Evolutionary conservation across 2,797 vertebrate species (phyloP), one percentile per base, ranked within the genome.

Genomic region (Morus bassanus): DNA sequence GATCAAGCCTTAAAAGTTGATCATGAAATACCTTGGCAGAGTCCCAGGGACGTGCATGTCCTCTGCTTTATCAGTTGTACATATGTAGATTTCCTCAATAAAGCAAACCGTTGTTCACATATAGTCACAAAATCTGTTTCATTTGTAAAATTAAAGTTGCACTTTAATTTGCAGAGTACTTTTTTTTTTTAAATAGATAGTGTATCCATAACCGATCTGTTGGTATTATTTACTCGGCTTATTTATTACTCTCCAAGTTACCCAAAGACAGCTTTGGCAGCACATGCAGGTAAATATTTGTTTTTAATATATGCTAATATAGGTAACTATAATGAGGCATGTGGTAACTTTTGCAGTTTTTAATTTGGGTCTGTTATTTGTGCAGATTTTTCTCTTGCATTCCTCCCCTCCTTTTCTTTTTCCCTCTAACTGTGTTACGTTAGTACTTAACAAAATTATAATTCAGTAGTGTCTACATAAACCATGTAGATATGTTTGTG

Each of bases 161-260:
- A 21, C 14, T 81, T 79, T 41, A 25, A 91, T 91, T 93, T 83
- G 15, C 45, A 79, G 28, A 76, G n/a, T 89, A 41, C 22, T 57
- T 27, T 54, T 57, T 15, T 84, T 37, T 68, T 85, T 88, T 95
- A 61, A 67, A 46, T 95, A 98, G 99, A 98, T 96, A 97, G 97
- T 13, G 85, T 99, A 43, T 98, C 98, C 41, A 74, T 99, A 94
- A 98, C 98, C 2, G 98, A 99, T 95, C 94, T 99, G 74, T 93
- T 99, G 60, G 98, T 99, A 95, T 97, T 99, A 76, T 98, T 99
- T 96, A 98, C 95, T 53, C 98, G 97, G 70, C 98, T 99, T 96
- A 98, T 99, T 98, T 99, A 98, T 98, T 98, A 97, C 78, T 98
- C 99, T 89, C 98, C 99, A 50, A 97, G 97, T 92, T 96, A 97